Percentiles rank a stretch among this genome's conserved stretches.
Conservation (phyloP, 2,113 vertebrate genomes). For the Rhadina sibilatrix region DNA sequence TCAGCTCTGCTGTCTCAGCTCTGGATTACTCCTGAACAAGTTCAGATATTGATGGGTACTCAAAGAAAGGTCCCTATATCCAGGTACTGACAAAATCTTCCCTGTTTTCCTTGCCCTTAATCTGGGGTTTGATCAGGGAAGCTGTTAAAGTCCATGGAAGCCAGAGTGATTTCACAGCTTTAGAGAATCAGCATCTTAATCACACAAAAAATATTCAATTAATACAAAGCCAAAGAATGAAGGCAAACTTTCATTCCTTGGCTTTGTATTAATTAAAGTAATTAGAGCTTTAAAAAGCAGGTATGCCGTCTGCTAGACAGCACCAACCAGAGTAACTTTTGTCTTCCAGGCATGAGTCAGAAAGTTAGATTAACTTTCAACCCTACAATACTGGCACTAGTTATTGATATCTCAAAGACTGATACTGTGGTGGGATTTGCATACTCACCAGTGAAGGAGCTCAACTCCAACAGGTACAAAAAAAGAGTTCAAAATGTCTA, state of each 20-base stretch:
- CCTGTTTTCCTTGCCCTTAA: neutral
- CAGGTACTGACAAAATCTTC: accelerated
- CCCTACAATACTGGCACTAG: neutral
- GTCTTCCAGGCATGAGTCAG: neutral
- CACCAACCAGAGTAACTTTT: neutral
- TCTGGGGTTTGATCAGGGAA: neutral
- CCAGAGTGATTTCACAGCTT: neutral
- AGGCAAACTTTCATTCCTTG: neutral
- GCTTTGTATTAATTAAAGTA: neutral
- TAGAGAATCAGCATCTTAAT: neutral
- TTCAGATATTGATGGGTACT: neutral
- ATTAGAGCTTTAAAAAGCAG: neutral
- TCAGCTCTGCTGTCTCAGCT: neutral
- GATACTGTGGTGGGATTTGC: accelerated
- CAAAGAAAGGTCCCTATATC: neutral
- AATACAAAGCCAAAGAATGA: neutral
- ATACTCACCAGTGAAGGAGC: neutral
- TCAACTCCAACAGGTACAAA: neutral
- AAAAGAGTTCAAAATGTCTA: neutral
- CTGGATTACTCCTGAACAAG: neutral
- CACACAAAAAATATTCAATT: neutral
- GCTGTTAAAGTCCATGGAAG: neutral
- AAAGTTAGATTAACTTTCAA: neutral
- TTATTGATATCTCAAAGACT: neutral
- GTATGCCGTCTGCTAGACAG: neutral